Percentiles rank a stretch among this genome's conserved stretches.
Conservation (phyloP, 2,888 invertebrate genomes). For the Heliconius ismenius region DNA sequence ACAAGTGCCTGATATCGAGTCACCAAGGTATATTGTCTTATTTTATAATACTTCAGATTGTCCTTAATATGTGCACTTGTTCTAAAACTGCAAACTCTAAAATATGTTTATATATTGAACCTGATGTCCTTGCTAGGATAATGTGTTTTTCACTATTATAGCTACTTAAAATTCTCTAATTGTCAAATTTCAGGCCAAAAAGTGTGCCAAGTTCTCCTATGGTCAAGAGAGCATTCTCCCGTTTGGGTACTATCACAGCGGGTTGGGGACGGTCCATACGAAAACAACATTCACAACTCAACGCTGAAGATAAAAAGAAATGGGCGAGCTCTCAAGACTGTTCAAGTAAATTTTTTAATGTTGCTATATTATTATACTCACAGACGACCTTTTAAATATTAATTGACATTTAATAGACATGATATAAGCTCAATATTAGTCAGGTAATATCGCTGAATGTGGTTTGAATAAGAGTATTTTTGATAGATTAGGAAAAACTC, state of each 20-base stretch:
- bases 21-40: slow-evolving; percentile 79
- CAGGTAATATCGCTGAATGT: not conserved
- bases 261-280: slow-evolving; percentile 94
- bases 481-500: not conserved
- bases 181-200: slow-evolving; percentile 84
- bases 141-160: no score
- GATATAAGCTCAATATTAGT: not conserved
- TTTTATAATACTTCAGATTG: no score
- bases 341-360: slow-evolving; percentile 85
- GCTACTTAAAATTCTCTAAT: not conserved
- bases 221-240: slow-evolving; percentile 95
- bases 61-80: no score
- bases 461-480: no score
- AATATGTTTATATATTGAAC: no score
- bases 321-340: slow-evolving; percentile 96
- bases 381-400: not conserved
- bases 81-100: no score
- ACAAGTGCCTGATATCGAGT: slow-evolving; percentile 94
- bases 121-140: no score
- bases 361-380: not conserved
- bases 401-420: not conserved
- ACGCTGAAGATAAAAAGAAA: slow-evolving; percentile 94
- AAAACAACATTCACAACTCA: slow-evolving; percentile 90
- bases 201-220: slow-evolving; percentile 96
- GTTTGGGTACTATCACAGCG: slow-evolving; percentile 93